Base-by-base conservation (phyloP, 1,140 invertebrate species). In the Drosophila ohnishii region DNA sequence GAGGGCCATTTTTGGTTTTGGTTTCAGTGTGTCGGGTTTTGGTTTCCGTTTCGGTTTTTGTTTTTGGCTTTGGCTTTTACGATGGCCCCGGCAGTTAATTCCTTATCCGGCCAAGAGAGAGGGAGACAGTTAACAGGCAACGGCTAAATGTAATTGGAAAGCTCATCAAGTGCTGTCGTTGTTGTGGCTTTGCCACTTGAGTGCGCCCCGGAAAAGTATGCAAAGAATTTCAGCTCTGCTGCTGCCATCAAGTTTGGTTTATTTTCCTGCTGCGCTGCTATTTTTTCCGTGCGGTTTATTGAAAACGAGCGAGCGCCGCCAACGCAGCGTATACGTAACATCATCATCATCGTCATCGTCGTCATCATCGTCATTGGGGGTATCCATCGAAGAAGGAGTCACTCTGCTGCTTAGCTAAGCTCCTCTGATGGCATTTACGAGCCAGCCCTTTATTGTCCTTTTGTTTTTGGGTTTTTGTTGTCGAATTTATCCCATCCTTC, bases 121-220 rank as follows among this genome's bases (percentile, higher is more conserved):
- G 47, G 14, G 25, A 45, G 60, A 76, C 40, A 63, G 79, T 74
- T 65, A 79, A 82, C 79, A 81, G 73, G 61, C 32, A 70, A 63
- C 59, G 44, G 74, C 74, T 82, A 82, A 83, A 83, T 83, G 80
- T 83, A 83, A 83, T 83, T 83, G 79, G 79, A 82, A 83, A 82
- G 75, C 80, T 83, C 75, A 83, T 83, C 80, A 83, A 83, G 80
- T 78, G 62, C 58, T 70, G 57, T 56, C 53, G 55, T 58, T 64
- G 51, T 39, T 61, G 63, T 39, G 45, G 74, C 53, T 73, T 53
- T 72, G 74, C 62, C 74, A 81, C 79, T 81, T 74, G 74, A 82
- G 63, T 78, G 64, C 62, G 80, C 64, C 69, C 70, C 80, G 66
- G 40, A 82, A 67, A 83, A 82, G 80, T 83, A 83, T 83, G 80